Base-by-base conservation (phyloP, 37 sponge, comb jelly and placozoan species). In the Tethya wilhelma region DNA sequence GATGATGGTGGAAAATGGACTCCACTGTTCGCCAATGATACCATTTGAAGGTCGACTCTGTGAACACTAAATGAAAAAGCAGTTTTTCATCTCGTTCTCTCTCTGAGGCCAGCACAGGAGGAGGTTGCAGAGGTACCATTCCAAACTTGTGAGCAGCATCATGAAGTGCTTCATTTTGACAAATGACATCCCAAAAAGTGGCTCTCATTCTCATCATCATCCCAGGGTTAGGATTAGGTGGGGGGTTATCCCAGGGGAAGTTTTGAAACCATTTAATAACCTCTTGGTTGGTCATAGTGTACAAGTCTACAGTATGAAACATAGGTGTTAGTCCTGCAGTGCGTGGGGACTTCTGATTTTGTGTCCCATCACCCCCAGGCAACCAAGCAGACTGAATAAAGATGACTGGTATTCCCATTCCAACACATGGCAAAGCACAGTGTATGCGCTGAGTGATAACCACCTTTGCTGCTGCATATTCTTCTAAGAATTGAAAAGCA, bases 1-100 rank as follows among this genome's bases (percentile, higher is more conserved):
- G 67, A 67, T 67, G 67, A 17, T 67, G 67, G 67, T 67, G 37
- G 19, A 67, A 67, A 7, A 67, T 67, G 19, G 67, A 67, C 19
- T 67, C 67, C 4, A 67, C 19, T 4, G 19, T 67, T 36, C 67
- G 67, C 67, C 4, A 19, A 17, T 67, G 67, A 36, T 6, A 6
- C 67, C 67, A 67, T 34, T 67, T 67, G 34, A 67, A 67, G 2
- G 6, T n/a, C n/a, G n/a, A 5, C 7, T 30, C 39, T 67, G 9
- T 62, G 23, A n/a, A 25, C 28, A 25, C n/a, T 62, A 62, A 25
- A n/a, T 12, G 28, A 7, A 62, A 25, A n/a, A n/a, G n/a, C n/a
- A n/a, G n/a, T n/a, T n/a, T n/a, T n/a, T n/a, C n/a, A n/a, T n/a
- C n/a, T n/a, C n/a, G n/a, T n/a, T n/a, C n/a, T n/a, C n/a, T n/a